Evolutionary conservation across 2,113 vertebrate species (phyloP).

Genomic region (Cyphomyrus plagiostoma): DNA sequence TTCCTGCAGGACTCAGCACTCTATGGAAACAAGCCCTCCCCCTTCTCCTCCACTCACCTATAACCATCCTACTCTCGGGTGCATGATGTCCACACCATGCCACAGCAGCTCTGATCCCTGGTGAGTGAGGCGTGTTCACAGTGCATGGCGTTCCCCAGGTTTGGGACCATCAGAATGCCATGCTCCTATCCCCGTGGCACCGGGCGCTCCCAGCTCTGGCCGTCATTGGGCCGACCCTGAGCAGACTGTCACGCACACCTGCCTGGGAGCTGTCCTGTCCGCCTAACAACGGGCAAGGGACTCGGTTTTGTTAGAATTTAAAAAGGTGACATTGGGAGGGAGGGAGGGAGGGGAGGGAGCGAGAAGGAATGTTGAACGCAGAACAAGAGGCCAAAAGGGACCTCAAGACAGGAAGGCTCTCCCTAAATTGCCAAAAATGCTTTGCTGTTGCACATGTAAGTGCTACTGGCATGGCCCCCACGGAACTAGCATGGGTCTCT

Average conservation of each 20-base stretch:
- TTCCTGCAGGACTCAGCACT: constrained; percentile 36
- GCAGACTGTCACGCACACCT: constrained; percentile 34
- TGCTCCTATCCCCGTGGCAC: neutral
- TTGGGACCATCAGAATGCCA: neutral
- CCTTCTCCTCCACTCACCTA: neutral
- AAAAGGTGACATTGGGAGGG: constrained; percentile 57
- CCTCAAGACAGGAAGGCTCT: neutral
- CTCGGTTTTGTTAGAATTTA: constrained; percentile 51
- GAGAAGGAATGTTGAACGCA: constrained; percentile 28
- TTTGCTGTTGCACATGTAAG: neutral
- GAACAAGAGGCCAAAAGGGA: constrained; percentile 22
- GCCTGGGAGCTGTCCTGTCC: constrained; percentile 40
- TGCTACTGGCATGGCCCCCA: no score
- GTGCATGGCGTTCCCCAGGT: neutral
- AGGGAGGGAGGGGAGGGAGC: constrained; percentile 21
- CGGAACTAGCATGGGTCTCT: neutral
- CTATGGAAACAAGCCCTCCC: constrained; percentile 12
- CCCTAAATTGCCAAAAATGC: neutral
- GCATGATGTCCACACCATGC: neutral
- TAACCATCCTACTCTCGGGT: neutral
- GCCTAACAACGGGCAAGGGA: constrained; percentile 51
- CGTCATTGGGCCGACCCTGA: neutral
- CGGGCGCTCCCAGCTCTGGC: neutral
- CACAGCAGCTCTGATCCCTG: neutral
- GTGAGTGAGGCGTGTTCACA: neutral